These are phyloP conservation scores for Falco concolor DNA, from an alignment of 2,797 vertebrate species.

Conservation along the genomic window DNA sequence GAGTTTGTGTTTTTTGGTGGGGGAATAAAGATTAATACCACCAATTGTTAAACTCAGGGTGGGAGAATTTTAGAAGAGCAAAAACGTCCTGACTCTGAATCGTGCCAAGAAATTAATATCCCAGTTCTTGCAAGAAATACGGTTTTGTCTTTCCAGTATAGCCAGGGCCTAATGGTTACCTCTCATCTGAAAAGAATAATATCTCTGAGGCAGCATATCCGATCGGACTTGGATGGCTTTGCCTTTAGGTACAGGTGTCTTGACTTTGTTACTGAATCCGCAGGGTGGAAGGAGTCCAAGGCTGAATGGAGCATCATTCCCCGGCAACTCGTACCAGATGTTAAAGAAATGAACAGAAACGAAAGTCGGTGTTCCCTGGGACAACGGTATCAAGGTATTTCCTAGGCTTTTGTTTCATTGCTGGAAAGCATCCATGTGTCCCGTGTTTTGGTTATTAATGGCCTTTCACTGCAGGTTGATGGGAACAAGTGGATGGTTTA, in stretches of 20 bases:
- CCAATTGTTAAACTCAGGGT: neutral
- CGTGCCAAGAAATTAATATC: neutral
- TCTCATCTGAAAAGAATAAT: neutral
- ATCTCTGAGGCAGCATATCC: neutral
- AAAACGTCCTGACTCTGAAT: neutral
- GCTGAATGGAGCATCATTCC: neutral
- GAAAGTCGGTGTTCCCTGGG: neutral
- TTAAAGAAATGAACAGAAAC: neutral
- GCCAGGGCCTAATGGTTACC: neutral
- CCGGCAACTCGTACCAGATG: neutral
- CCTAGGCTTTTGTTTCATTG: neutral
- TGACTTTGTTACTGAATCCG: neutral
- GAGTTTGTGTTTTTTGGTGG: conserved; percentile 7
- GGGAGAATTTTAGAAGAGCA: neutral
- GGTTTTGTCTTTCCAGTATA: neutral
- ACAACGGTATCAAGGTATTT: neutral
- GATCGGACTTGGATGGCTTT: neutral
- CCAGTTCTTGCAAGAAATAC: neutral
- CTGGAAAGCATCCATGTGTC: neutral
- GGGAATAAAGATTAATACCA: conserved; percentile 1
- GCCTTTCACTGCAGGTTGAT: neutral
- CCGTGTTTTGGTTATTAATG: too few species aligned
- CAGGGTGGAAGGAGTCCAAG: conserved; percentile 5
- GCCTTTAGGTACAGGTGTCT: conserved; percentile 39
- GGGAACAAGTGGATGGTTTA: neutral